These are phyloP conservation scores for Etheostoma cragini DNA, from an alignment of 2,113 vertebrate genomes.

Conservation along the genomic window DNA sequence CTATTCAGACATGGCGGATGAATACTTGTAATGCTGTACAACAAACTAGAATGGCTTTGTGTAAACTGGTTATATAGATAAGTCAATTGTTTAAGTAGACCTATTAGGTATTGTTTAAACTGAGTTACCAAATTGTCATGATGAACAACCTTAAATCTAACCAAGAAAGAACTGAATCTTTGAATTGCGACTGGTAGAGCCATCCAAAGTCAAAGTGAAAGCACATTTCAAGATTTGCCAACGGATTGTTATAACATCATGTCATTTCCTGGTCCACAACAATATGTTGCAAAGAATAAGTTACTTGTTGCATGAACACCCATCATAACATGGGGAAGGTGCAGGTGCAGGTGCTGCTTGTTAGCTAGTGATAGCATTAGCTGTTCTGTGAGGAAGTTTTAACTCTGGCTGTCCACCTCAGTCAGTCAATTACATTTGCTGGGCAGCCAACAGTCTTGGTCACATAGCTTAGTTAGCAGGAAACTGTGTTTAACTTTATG, in stretches of 20 bases:
- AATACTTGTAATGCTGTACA: constrained; percentile 4
- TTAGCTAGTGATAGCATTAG: constrained; percentile 44
- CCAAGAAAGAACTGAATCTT: neutral
- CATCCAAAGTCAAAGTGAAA: constrained; percentile 42
- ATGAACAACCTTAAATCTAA: neutral
- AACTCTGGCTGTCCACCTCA: neutral
- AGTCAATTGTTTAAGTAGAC: neutral
- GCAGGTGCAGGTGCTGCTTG: neutral
- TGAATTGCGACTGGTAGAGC: neutral
- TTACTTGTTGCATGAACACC: neutral
- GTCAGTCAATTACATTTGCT: neutral
- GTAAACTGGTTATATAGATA: neutral
- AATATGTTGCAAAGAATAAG: neutral
- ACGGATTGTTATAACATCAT: neutral
- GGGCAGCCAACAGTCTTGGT: neutral
- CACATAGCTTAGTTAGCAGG: neutral
- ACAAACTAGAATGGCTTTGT: neutral
- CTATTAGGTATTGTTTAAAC: neutral
- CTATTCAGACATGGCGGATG: neutral
- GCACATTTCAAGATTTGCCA: neutral
- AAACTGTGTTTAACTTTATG: neutral
- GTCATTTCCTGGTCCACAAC: constrained; percentile 18
- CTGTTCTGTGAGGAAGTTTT: constrained; percentile 9
- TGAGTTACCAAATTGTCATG: neutral
- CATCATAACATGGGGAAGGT: constrained; percentile 4